Base-by-base conservation (phyloP, 2,797 vertebrate genomes). In the Momotus momota region DNA sequence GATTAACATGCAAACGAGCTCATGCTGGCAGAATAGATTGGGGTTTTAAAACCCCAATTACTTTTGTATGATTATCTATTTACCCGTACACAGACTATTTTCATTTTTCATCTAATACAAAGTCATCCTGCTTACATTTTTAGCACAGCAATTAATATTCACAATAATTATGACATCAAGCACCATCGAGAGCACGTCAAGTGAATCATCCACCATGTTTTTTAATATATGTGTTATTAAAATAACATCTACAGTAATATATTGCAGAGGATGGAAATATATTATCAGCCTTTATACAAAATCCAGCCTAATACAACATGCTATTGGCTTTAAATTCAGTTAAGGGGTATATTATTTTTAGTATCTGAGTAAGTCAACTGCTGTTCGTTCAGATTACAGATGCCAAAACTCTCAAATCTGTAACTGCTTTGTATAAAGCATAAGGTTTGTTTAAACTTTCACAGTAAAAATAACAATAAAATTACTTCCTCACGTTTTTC, bases 1-100 rank as follows among this genome's bases (percentile, higher is more conserved):
- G 99, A 99, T 99, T 99, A 99, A 99, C 99, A 99, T 99, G 99
- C 99, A 99, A 99, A 99, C 99, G 99, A 99, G 99, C 99, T 99
- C 99, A 99, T 88, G 99, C 99, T 99, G 99, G 99, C 99, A 99
- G 99, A 99, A 99, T 99, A 99, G 99, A 99, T 99, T 99, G 99
- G 99, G 99, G 99, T 99, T 99, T 99, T 99, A 99, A 99, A 99
- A 99, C 99, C 99, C 99, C 99, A 99, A 99, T 99, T 99, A 99
- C 99, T 99, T 99, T 99, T 99, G 99, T 99, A 99, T 99, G 99
- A 99, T 99, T 99, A 99, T 99, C 99, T 99, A 99, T 99, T 99
- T 99, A 99, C 99, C 99, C 99, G 99, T 99, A 99, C 99, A 99
- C 99, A 99, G 99, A 98, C 98, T 98, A 98, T 99, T 99, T 98